Conservation (phyloP, 2,113 vertebrate species). For the Marmota monax region DNA sequence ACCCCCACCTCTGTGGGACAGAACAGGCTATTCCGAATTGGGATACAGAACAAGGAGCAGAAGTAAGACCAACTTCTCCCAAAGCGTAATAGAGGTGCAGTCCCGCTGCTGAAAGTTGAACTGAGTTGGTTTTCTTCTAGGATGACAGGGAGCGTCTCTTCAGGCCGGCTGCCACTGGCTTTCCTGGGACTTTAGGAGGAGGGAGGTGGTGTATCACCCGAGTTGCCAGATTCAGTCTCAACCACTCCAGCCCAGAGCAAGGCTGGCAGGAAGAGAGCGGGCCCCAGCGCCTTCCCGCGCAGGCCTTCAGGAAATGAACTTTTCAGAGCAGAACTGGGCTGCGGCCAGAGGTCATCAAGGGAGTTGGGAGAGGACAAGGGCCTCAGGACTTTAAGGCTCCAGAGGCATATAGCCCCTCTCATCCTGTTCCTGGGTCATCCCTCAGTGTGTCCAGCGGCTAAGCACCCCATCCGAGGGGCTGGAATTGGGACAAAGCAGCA, state of each 20-base stretch:
- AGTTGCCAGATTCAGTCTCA: constrained; percentile 22
- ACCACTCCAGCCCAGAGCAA: constrained; percentile 52
- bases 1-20: neutral
- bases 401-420: neutral
- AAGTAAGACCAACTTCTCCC: constrained; percentile 55
- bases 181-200: neutral
- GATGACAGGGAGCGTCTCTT: neutral
- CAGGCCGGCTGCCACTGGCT: neutral
- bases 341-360: constrained; percentile 78
- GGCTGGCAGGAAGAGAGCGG: constrained; percentile 77
- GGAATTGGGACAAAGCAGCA: constrained; percentile 65
- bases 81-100: neutral
- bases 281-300: constrained; percentile 65
- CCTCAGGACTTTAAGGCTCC: constrained; percentile 47
- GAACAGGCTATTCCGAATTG: neutral
- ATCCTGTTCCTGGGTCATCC: constrained; percentile 6
- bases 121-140: neutral
- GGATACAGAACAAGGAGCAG: neutral
- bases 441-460: neutral
- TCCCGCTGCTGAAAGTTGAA: neutral
- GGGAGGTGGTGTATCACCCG: neutral
- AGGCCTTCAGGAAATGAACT: constrained; percentile 84
- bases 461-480: constrained; percentile 40
- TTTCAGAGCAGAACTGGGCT: constrained; percentile 79
- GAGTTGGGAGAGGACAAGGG: constrained; percentile 52